Conservation (phyloP, 2,113 vertebrate species). For the Vimba vimba region DNA sequence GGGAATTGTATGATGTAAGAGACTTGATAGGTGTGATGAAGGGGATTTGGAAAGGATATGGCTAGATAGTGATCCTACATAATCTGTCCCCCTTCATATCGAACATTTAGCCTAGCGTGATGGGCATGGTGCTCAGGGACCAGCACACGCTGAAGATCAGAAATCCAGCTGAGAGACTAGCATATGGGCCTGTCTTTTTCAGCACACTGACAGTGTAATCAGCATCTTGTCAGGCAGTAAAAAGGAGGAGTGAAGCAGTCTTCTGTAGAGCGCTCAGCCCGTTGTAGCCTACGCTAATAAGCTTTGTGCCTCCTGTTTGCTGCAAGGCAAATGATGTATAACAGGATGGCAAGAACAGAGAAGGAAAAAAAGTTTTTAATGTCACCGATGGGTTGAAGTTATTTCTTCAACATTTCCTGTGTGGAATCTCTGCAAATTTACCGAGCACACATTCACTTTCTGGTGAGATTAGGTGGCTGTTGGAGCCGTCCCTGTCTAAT, state of each 20-base stretch:
- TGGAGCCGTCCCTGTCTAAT: slow-evolving; percentile 30
- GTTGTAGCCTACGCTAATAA: slow-evolving; percentile 45
- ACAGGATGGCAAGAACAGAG: slow-evolving; percentile 30
- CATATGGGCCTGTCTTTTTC: slow-evolving; percentile 42
- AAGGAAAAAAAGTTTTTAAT: neutral
- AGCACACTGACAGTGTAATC: slow-evolving; percentile 52
- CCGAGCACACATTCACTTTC: neutral
- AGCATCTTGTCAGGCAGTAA: slow-evolving; percentile 51
- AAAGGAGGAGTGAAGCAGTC: slow-evolving; percentile 54
- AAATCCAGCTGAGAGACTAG: slow-evolving; percentile 52
- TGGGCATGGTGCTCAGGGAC: slow-evolving; percentile 57
- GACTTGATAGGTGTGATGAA: slow-evolving; percentile 78
- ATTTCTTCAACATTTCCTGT: slow-evolving; percentile 33
- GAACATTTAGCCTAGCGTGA: slow-evolving; percentile 77
- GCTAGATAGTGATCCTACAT: slow-evolving; percentile 77
- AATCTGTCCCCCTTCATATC: slow-evolving; percentile 77
- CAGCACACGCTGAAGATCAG: slow-evolving; percentile 42
- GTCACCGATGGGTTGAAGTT: slow-evolving; percentile 14
- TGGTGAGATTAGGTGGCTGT: slow-evolving; percentile 32
- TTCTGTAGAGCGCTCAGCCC: slow-evolving; percentile 45
- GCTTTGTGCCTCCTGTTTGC: slow-evolving; percentile 54
- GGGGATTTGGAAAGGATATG: slow-evolving; percentile 78
- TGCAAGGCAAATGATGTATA: slow-evolving; percentile 48
- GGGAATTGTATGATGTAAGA: slow-evolving; percentile 68
- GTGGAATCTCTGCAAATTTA: slow-evolving; percentile 30